Percentiles rank a stretch among this genome's conserved stretches.
Conservation (phyloP, 2,888 invertebrate genomes). For the Terebella lapidaria region DNA sequence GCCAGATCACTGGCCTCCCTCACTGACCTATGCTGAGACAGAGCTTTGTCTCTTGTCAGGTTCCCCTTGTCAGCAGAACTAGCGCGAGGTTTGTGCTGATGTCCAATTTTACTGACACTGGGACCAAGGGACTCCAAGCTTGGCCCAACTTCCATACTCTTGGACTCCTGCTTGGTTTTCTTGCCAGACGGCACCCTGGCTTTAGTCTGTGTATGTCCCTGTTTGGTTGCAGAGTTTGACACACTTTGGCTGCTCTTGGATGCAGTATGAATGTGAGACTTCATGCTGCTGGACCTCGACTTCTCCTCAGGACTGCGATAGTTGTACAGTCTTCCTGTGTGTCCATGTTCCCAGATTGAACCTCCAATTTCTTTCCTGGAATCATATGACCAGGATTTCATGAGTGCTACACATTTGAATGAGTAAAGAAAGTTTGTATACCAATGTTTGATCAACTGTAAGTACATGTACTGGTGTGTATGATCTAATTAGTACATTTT, state of each 20-base stretch:
- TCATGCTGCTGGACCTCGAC: neutral
- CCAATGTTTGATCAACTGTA: no score
- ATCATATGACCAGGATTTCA: no score
- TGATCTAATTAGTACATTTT: no score
- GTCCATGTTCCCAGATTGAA: slow-evolving; percentile 18
- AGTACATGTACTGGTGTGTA: no score
- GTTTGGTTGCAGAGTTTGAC: neutral
- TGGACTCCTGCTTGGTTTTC: neutral
- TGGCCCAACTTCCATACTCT: neutral
- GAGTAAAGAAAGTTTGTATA: no score
- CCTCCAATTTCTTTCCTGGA: slow-evolving; percentile 17
- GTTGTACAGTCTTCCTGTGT: slow-evolving; percentile 11
- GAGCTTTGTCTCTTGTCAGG: no score
- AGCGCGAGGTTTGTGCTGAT: no score
- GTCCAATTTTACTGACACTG: neutral
- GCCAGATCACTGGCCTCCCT: neutral
- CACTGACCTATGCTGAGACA: neutral
- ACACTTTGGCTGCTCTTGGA: neutral
- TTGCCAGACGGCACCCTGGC: neutral
- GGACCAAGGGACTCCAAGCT: neutral
- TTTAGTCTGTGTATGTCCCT: no score
- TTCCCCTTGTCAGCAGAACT: neutral
- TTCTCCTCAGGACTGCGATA: neutral
- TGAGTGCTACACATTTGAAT: no score
- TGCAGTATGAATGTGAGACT: no score